phyloP scores from a whole-genome alignment of 2,797 vertebrate species.

The Intellagama lesueurii region DNA sequence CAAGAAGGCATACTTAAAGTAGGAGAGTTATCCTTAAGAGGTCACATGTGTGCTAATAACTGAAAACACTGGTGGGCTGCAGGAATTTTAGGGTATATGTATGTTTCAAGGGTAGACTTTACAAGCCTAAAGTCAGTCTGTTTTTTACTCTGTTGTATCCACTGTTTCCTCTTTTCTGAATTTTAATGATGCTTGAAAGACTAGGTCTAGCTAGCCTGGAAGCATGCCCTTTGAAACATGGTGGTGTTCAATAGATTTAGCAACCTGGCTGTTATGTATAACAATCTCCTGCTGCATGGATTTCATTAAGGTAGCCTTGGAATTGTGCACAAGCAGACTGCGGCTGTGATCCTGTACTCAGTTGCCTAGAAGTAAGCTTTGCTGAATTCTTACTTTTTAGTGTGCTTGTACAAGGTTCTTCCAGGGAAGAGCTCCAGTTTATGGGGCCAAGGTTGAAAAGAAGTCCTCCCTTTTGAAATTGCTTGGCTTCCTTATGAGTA shows the following conservation, averaged over 20 bases:
- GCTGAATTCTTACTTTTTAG: neutral
- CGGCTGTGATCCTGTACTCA: neutral
- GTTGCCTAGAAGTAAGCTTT: neutral
- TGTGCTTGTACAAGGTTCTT: neutral
- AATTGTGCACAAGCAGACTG: neutral
- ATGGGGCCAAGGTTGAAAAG: neutral
- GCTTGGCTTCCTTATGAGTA: neutral
- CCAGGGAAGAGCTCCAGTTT: neutral
- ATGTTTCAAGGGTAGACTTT: neutral
- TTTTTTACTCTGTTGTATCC: neutral
- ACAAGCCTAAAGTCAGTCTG: neutral
- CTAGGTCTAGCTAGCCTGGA: neutral
- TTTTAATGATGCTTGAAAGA: slow-evolving; percentile 2
- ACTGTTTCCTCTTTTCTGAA: neutral
- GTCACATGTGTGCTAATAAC: neutral
- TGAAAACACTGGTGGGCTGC: neutral
- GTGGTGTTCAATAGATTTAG: neutral
- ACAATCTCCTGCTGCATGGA: neutral
- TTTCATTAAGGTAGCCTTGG: neutral
- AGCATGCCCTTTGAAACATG: neutral
- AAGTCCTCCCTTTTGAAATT: neutral
- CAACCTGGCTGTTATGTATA: neutral
- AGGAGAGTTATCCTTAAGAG: slow-evolving; percentile 8
- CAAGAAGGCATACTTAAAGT: neutral
- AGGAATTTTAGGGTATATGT: neutral